phyloP scores from a whole-genome alignment of 2,888 invertebrate species.

The Emmelina monodactyla region DNA sequence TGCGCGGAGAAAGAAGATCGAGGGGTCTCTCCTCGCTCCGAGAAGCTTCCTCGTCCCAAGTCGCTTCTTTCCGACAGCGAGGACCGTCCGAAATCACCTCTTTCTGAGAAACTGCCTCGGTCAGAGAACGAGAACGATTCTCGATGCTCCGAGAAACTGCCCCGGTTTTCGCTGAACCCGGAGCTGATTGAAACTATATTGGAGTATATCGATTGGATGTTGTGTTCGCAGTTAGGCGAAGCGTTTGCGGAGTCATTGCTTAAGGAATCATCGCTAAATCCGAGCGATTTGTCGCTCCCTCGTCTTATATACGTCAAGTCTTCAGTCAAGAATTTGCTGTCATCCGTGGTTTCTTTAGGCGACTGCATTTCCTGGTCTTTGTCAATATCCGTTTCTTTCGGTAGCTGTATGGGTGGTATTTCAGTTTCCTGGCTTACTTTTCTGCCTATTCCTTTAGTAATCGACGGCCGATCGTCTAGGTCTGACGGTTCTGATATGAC shows the following conservation, averaged over 20 bases:
- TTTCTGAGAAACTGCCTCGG: slow-evolving; percentile 52
- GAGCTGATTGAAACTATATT: slow-evolving; percentile 67
- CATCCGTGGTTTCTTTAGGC: slow-evolving; percentile 33
- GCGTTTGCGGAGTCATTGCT: slow-evolving; percentile 69
- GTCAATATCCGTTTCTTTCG: slow-evolving; percentile 19
- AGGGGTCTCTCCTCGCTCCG: slow-evolving; percentile 54
- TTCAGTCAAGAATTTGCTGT: slow-evolving; percentile 28
- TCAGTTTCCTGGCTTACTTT: slow-evolving; percentile 73
- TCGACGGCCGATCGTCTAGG: slow-evolving; percentile 75
- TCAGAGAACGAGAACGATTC: slow-evolving; percentile 59
- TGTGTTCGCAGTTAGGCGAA: slow-evolving; percentile 64
- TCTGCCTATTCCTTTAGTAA: slow-evolving; percentile 79
- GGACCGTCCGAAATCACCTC: slow-evolving; percentile 49
- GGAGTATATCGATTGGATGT: slow-evolving; percentile 53
- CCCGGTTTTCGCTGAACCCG: slow-evolving; percentile 66
- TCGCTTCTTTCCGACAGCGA: slow-evolving; percentile 67
- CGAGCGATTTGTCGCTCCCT: slow-evolving; percentile 74
- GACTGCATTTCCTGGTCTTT: slow-evolving; percentile 48
- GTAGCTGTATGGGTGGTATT: slow-evolving; percentile 21
- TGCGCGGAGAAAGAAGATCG: slow-evolving; percentile 54
- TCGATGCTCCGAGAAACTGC: slow-evolving; percentile 53
- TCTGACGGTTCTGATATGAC: slow-evolving; percentile 78
- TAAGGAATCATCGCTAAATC: slow-evolving; percentile 77
- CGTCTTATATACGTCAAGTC: slow-evolving; percentile 63
- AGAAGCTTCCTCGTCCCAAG: slow-evolving; percentile 48